Evolutionary conservation across 2,113 vertebrate genomes (phyloP), one percentile per base, ranked within the genome.

Genomic region (Ophthalmolycus amberensis): DNA sequence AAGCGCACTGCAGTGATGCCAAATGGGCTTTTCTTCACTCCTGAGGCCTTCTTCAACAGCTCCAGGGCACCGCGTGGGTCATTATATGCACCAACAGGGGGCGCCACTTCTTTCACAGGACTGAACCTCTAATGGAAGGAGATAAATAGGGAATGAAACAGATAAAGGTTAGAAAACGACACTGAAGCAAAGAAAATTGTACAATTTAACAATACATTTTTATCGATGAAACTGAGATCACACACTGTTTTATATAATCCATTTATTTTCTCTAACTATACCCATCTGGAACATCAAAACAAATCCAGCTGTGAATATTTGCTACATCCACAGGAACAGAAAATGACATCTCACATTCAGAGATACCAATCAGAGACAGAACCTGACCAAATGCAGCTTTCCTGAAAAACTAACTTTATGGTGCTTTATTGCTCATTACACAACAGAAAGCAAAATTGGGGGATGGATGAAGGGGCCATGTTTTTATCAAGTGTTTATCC

Each of bases 61-160:
- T 95, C 88, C 22, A 96, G 83, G 87, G 94, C 91, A 77, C 87
- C 94, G 60, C 71, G 73, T 4, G 90, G 92, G 89, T 96, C 95
- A 78, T 96, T 87, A 77, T 96, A 96, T 1, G 82, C 82, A 34
- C 95, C 96, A 80, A 96, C 95, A 94, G 95, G 95, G 67, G 95
- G 95, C 40, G 94, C 83, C 76, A 92, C 84, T 84, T 96, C 95
- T 89, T 96, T 96, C 48, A 89, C 37, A 25, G 84, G 52, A 34
- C 74, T 62, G 82, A 98, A 97, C 77, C 96, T 97, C 96, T 97
- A 84, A 80, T 11, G 8, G 37, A 48, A 50, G 44, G 29, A 80
- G 54, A 89, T 63, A 5, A 79, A 70, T 9, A 77, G 29, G 42
- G n/a, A 67, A 82, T 10, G 16, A 65, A n/a, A 27, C n/a, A n/a